These are phyloP conservation scores for Diadophis punctatus DNA, from an alignment of 2,113 vertebrate species.

Conservation along the genomic window DNA sequence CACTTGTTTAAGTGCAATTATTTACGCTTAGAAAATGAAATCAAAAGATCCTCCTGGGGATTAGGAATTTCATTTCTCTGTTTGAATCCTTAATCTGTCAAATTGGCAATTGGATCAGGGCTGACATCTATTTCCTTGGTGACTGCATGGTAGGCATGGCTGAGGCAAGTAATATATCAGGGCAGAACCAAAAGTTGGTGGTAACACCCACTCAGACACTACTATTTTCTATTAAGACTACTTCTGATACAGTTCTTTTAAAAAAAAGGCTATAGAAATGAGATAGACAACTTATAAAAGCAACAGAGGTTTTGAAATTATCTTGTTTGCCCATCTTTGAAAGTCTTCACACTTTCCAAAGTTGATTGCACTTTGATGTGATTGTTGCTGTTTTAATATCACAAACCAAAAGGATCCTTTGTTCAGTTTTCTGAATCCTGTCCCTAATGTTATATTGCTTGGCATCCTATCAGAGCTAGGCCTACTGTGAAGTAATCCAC, in stretches of 20 bases:
- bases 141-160: background rate
- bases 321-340: background rate
- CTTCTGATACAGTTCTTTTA: background rate
- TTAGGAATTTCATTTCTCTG: too few relatives aligned
- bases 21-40: background rate
- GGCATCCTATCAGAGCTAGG: background rate
- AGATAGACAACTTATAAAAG: background rate
- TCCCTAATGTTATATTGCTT: background rate
- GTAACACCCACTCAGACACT: background rate
- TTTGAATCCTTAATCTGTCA: background rate
- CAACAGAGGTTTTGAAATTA: background rate
- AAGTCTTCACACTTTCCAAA: background rate
- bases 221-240: background rate
- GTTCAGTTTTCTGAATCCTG: background rate
- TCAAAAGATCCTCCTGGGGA: background rate
- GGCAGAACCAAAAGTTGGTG: background rate
- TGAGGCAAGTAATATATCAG: background rate
- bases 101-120: background rate
- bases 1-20: background rate
- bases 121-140: background rate
- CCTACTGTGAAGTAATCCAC: background rate
- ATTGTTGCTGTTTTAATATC: background rate
- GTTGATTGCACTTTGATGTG: background rate
- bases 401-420: background rate
- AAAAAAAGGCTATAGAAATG: background rate